Base-by-base conservation (phyloP, 2,797 vertebrate species). In the Dryobates pubescens region DNA sequence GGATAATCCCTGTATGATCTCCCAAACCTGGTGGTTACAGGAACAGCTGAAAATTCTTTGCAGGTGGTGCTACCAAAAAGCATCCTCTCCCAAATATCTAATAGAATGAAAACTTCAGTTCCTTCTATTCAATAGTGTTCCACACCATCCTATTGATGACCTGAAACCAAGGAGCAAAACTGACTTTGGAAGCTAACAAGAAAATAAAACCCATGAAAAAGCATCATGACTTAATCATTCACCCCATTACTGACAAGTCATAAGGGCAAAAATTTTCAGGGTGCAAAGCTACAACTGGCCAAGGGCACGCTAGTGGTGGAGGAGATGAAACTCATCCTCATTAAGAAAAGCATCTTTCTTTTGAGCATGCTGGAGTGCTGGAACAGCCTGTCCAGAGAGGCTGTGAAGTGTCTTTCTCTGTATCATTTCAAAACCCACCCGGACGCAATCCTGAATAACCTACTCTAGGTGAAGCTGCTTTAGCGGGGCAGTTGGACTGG, bases 231-330 rank as follows among this genome's bases (percentile, higher is more conserved):
- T 74, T 17, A 67, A 45, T 74, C 20, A 27, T 17, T 56, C 10
- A 0, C 10, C 22, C 58, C 65, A 10, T n/a, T 69, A 27, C 41
- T 23, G 69, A 62, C 1, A 0, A 72, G 23, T 49, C 36, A 27
- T 29, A 13, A 10, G 34, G 58, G 58, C 49, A 82, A 88, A 89
- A 75, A 53, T 34, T 63, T 30, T 82, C 43, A 83, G 90, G 76
- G 51, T 72, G 51, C 10, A 17, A 68, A 59, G 59, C 18, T 18
- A 36, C 76, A 82, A 69, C 54, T 67, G 78, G 34, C 86, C 63
- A 72, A 65, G 61, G 30, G 43, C 34, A 79, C 30, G 53, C 10
- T 49, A 70, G 79, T 2, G 54, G 51, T 41, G 49, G 58, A 74
- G 32, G 29, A 90, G 64, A 38, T 6, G 8, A 81, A 90, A 61